Evolutionary conservation across 2,797 vertebrate species (phyloP).

Genomic region (Alfaro cultratus): DNA sequence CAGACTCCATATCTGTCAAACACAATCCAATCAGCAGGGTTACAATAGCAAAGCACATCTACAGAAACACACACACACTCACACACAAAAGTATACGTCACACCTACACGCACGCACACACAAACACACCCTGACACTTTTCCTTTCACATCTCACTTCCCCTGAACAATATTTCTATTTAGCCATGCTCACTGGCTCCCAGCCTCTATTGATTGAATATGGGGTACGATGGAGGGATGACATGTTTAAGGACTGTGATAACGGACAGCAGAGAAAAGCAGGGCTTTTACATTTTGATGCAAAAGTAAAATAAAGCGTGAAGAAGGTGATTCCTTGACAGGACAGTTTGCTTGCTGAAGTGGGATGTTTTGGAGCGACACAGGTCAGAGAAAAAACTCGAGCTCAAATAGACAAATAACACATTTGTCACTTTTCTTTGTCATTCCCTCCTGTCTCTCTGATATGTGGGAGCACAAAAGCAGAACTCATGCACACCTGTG

Average conservation of each 20-base stretch:
- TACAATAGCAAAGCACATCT: conserved; percentile 75
- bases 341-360: conserved; percentile 22
- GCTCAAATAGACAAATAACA: conserved; percentile 42
- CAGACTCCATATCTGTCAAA: conserved; percentile 98
- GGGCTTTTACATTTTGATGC: conserved; percentile 52
- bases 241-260: conserved; percentile 61
- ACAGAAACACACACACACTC: conserved; percentile 52
- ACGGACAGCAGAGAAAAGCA: conserved; percentile 54
- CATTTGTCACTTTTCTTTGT: conserved; percentile 46
- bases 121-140: conserved; percentile 77
- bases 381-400: conserved; percentile 18
- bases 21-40: conserved; percentile 84
- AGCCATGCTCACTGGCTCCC: conserved; percentile 79
- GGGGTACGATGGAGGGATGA: conserved; percentile 54
- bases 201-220: conserved; percentile 75
- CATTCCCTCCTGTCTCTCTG: conserved; percentile 27
- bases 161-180: conserved; percentile 86
- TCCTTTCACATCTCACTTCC: conserved; percentile 85
- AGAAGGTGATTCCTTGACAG: conserved; percentile 28
- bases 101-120: conserved; percentile 21
- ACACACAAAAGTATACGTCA: conserved; percentile 35
- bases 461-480: conserved; percentile 21
- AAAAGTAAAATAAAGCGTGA: conserved; percentile 21
- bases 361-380: conserved; percentile 23
- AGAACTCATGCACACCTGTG: conserved; percentile 2